phyloP scores from a whole-genome alignment of 2,888 invertebrate species.

The Noctua fimbriata region DNA sequence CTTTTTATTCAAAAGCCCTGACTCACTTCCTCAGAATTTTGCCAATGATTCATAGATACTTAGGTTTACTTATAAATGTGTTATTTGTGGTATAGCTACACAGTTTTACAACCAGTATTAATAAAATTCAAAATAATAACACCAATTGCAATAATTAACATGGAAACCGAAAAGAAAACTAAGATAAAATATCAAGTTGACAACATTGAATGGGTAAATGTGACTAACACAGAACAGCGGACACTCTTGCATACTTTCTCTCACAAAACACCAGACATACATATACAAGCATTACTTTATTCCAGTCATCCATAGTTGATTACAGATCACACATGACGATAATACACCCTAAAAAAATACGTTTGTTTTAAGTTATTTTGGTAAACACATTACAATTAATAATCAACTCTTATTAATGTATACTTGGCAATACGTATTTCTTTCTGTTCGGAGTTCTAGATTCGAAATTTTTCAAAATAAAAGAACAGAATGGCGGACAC shows the following conservation, averaged over 20 bases:
- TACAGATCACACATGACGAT: neutral
- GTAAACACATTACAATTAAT: neutral
- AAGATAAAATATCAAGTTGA: no score
- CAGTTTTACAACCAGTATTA: neutral
- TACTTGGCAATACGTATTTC: neutral
- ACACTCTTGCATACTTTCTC: no score
- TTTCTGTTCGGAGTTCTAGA: neutral
- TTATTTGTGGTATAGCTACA: neutral
- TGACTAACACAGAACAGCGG: no score
- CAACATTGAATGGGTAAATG: no score
- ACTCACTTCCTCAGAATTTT: slow-evolving; percentile 61
- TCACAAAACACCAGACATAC: no score
- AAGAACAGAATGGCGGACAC: slow-evolving; percentile 9
- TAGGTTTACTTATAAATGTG: slow-evolving; percentile 6
- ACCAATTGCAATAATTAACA: no score
- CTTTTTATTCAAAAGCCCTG: slow-evolving; percentile 60
- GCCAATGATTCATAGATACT: slow-evolving; percentile 60
- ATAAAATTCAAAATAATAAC: no score
- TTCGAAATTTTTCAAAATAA: neutral
- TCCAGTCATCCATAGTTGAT: no score
- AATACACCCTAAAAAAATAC: neutral
- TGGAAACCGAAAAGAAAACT: no score
- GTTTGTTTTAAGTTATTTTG: neutral
- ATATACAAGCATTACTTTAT: no score
- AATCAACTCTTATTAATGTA: neutral